Base-by-base conservation (phyloP, 2,797 vertebrate genomes). In the Gadopsis bispinosus region DNA sequence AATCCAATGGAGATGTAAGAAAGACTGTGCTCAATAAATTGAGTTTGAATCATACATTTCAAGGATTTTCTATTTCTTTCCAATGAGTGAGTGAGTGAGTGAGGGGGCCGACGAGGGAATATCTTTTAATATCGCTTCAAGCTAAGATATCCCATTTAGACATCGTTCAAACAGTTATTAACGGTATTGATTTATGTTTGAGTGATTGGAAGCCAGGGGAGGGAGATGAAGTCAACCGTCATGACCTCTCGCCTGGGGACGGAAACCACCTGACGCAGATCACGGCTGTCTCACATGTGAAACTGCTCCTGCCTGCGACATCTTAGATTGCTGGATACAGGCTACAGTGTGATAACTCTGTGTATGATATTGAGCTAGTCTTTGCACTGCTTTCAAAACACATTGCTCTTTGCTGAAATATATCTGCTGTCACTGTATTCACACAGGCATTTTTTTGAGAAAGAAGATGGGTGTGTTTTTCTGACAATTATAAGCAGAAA, bases 171-270 rank as follows among this genome's bases (percentile, higher is more conserved):
- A 92, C 92, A 93, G 93, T 95, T 95, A 95, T 95, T 96, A 95
- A 95, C 93, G 90, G 92, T 95, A 96, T 96, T 95, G 95, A 96
- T 96, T 95, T 94, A 94, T 94, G 94, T 94, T 93, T 95, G 94
- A 95, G 91, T 94, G 92, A 95, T 95, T 93, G 91, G 92, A 89
- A 81, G 91, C 90, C 87, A 89, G 90, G 89, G 93, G 93, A 93
- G 83, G 91, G 69, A 93, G 91, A 93, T 94, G 88, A 93, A 94
- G 92, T 94, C 93, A 94, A 91, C 92, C 90, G 79, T 94, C 91
- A 90, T 92, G 93, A 93, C 92, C 91, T 87, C 87, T 92, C 76
- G 93, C 93, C 95, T 82, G 81, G 78, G 92, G 95, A 94, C 65
- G 91, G 90, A 93, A 93, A 94, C 89, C 77, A 86, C 67, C 88